Conservation (phyloP, 2,113 vertebrate genomes). For the Daphoenositta chrysoptera region DNA sequence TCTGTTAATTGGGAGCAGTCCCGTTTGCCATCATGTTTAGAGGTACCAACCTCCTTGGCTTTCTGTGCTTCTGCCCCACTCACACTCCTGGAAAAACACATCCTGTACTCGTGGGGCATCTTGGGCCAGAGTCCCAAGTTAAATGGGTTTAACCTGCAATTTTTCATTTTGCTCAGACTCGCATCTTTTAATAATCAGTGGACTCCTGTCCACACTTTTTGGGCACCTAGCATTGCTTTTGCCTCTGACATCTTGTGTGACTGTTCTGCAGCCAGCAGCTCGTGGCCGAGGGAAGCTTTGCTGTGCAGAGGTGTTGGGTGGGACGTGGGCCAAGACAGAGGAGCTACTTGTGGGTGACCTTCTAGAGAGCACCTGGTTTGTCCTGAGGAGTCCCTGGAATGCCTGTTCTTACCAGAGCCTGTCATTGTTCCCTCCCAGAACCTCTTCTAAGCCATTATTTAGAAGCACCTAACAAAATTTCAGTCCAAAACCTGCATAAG, state of each 20-base stretch:
- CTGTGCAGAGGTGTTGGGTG: not conserved
- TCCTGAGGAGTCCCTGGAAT: not conserved
- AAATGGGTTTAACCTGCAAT: not conserved
- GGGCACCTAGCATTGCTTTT: not conserved
- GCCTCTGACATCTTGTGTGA: fast-evolving
- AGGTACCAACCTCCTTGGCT: not conserved
- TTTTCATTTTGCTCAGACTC: not conserved
- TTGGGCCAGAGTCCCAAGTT: too few species aligned
- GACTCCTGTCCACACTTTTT: not conserved
- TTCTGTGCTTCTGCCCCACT: not conserved
- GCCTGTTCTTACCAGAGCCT: not conserved
- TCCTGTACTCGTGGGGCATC: not conserved
- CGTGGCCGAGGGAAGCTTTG: not conserved
- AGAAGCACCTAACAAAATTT: not conserved
- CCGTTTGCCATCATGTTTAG: fast-evolving
- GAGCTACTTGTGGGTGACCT: not conserved
- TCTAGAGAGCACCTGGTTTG: not conserved
- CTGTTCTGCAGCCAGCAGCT: not conserved
- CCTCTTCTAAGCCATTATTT: not conserved
- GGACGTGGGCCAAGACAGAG: not conserved
- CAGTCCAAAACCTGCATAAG: not conserved
- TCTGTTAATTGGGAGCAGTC: not conserved
- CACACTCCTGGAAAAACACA: fast-evolving
- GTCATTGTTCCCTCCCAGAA: not conserved
- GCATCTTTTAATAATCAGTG: not conserved